These are phyloP conservation scores for Ovis canadensis DNA, from an alignment of 2,113 vertebrate genomes.

Conservation along the genomic window DNA sequence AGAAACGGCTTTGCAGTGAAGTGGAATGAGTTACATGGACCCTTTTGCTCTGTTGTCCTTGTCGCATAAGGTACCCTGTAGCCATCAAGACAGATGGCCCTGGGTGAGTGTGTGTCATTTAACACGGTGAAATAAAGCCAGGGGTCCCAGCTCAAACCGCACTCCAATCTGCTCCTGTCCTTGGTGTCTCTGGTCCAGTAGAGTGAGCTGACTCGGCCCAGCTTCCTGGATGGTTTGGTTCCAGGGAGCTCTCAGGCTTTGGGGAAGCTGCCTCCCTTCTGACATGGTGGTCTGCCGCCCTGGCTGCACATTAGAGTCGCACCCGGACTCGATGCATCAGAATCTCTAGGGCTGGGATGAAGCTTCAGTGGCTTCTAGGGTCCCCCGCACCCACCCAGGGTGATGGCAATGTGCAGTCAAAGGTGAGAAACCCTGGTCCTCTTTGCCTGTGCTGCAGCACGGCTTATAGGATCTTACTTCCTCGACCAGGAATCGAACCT, in stretches of 20 bases:
- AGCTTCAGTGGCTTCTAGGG: background rate
- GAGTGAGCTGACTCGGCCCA: background rate
- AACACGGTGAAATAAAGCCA: background rate
- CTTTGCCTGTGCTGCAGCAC: background rate
- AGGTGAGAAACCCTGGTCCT: background rate
- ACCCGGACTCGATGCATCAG: background rate
- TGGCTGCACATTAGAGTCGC: background rate
- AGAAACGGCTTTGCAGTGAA: background rate
- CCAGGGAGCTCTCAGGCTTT: background rate
- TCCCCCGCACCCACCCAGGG: fast-evolving
- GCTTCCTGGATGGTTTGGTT: background rate
- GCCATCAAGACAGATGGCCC: background rate
- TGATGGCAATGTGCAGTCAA: too few relatives aligned
- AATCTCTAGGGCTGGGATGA: background rate
- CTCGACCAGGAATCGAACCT: background rate
- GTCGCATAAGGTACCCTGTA: background rate
- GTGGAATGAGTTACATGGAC: fast-evolving
- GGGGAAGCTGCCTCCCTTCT: background rate
- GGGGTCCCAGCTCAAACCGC: background rate
- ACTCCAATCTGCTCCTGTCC: background rate
- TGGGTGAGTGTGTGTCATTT: background rate
- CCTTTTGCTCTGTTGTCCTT: background rate
- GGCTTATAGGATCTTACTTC: background rate
- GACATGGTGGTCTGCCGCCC: too few relatives aligned
- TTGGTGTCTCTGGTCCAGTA: background rate